These are phyloP conservation scores for Nomia melanderi DNA, from an alignment of 1,140 invertebrate genomes.

Conservation along the genomic window DNA sequence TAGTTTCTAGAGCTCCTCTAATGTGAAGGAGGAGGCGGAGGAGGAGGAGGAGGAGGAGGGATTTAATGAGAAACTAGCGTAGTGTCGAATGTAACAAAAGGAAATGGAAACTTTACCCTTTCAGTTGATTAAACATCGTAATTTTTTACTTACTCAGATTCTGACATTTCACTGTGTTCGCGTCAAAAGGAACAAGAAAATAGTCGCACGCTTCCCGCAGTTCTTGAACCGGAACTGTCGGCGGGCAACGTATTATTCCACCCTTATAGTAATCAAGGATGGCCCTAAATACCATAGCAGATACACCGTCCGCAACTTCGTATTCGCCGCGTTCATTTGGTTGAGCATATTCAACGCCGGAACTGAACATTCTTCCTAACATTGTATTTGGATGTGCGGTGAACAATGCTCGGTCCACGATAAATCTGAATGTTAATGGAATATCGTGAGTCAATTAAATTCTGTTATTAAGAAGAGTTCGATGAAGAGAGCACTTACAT, in stretches of 20 bases:
- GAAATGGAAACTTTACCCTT: no score
- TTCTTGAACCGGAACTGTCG: slow-evolving; percentile 93
- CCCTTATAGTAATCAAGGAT: slow-evolving; percentile 98
- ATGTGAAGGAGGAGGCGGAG: no score
- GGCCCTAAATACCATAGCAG: slow-evolving; percentile 95
- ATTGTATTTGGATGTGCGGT: slow-evolving; percentile 92
- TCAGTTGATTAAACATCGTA: no score
- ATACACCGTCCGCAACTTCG: slow-evolving; percentile 99
- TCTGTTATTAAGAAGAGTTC: neutral
- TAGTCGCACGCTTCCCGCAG: slow-evolving; percentile 99
- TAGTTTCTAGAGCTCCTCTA: slow-evolving; percentile 5
- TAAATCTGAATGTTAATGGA: slow-evolving; percentile 80
- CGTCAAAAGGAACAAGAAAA: slow-evolving; percentile 98
- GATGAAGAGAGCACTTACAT: slow-evolving; percentile 79
- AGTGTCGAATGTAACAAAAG: no score
- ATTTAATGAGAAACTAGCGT: no score
- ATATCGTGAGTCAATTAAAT: neutral
- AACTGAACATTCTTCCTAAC: slow-evolving; percentile 98
- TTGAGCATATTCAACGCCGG: slow-evolving; percentile 94
- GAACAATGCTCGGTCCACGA: slow-evolving; percentile 95
- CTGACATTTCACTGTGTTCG: slow-evolving; percentile 96
- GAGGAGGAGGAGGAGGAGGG: no score
- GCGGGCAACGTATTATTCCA: slow-evolving; percentile 93
- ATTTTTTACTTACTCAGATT: slow-evolving; percentile 89
- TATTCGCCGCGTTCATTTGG: slow-evolving; percentile 98